Conservation (phyloP, 2,888 invertebrate species). For the Megamerina dolium region DNA sequence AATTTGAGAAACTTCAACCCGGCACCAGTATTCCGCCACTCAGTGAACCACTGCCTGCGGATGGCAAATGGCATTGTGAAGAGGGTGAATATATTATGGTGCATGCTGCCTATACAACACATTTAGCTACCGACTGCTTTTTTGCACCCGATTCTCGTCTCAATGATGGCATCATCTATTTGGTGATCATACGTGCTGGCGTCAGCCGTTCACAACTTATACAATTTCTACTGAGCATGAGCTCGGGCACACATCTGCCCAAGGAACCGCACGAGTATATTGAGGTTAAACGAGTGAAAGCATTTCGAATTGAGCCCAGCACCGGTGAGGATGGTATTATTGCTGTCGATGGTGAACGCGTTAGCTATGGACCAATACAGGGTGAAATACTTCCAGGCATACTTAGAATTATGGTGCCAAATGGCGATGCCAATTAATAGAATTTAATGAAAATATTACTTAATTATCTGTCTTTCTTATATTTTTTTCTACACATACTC, state of each 20-base stretch:
- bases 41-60: constrained; percentile 62
- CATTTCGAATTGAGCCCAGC: constrained; percentile 82
- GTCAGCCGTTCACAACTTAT: constrained; percentile 70
- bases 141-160: constrained; percentile 83
- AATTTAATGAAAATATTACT: background rate
- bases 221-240: constrained; percentile 73
- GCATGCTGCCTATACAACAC: constrained; percentile 83
- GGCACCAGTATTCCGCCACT: constrained; percentile 47
- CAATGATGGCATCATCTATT: constrained; percentile 88
- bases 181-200: constrained; percentile 75
- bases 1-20: constrained; percentile 23
- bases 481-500: background rate
- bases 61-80: constrained; percentile 64
- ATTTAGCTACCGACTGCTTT: constrained; percentile 76
- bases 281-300: constrained; percentile 76
- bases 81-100: constrained; percentile 72
- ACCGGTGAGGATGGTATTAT: constrained; percentile 65
- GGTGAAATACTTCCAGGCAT: constrained; percentile 77
- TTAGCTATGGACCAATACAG: constrained; percentile 83
- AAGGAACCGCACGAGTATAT: constrained; percentile 63
- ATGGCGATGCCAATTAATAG: no score
- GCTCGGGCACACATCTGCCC: constrained; percentile 75
- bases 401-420: constrained; percentile 65
- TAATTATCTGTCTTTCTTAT: background rate
- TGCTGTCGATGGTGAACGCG: constrained; percentile 88